Conservation (phyloP, 1,140 invertebrate species). For the Diorhabda carinulata region DNA sequence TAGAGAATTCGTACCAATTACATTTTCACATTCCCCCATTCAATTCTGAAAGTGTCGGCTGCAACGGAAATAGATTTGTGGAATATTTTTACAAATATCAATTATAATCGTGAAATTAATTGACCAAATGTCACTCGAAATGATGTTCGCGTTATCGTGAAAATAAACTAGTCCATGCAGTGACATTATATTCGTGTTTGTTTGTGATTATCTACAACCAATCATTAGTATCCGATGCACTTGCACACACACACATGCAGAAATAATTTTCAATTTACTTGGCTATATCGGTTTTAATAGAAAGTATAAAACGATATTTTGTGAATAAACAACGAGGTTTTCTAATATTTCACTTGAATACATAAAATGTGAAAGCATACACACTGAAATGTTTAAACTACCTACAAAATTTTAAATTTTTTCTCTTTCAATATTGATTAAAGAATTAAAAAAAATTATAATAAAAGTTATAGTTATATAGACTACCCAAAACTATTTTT, state of each 20-base stretch:
- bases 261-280: too few relatives aligned
- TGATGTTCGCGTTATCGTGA: background rate
- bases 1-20: conserved; percentile 1
- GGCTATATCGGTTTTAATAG: too few relatives aligned
- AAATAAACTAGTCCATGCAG: background rate
- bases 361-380: too few relatives aligned
- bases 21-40: conserved; percentile 1
- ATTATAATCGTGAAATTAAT: conserved; percentile 1
- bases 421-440: too few relatives aligned
- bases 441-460: too few relatives aligned
- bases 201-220: background rate
- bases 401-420: too few relatives aligned
- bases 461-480: too few relatives aligned
- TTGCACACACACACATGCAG: background rate
- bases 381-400: too few relatives aligned
- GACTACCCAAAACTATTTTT: too few relatives aligned
- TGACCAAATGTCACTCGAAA: conserved; percentile 2
- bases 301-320: too few relatives aligned
- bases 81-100: conserved; percentile 3
- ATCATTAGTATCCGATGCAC: background rate
- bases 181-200: background rate
- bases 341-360: too few relatives aligned
- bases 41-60: background rate
- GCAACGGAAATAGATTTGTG: conserved; percentile 2
- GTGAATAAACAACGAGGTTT: too few relatives aligned